Conservation (phyloP, 2,113 vertebrate species). For the Xenopus tropicalis region DNA sequence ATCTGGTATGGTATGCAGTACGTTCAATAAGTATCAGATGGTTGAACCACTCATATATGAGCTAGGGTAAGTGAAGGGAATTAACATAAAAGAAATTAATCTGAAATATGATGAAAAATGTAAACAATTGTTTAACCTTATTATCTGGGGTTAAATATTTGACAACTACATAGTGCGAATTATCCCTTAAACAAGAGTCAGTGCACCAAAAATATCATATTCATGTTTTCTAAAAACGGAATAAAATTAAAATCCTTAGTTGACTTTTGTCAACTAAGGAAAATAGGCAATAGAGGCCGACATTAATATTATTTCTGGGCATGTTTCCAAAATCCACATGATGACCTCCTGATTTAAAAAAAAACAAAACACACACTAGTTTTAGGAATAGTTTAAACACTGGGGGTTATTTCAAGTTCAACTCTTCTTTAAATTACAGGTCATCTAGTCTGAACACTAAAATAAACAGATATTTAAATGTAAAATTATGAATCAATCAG, state of each 20-base stretch:
- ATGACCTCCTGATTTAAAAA: background rate
- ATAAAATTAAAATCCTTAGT: background rate
- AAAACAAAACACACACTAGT: background rate
- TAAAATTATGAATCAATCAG: no score
- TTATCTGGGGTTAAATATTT: no score
- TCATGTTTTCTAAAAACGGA: background rate
- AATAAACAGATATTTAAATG: background rate
- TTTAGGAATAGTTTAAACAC: background rate
- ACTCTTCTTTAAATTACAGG: background rate
- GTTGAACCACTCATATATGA: no score
- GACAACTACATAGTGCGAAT: no score
- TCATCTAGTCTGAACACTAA: background rate
- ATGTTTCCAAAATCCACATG: background rate
- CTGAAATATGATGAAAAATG: no score
- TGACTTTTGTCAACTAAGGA: background rate
- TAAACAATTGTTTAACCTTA: no score
- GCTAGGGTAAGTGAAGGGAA: no score
- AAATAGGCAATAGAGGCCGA: background rate
- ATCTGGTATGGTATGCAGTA: no score
- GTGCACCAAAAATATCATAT: no score
- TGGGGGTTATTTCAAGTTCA: background rate
- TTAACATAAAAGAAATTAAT: no score
- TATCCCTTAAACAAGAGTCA: no score
- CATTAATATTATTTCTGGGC: background rate
- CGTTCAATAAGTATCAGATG: no score